Base-by-base conservation (phyloP, 2,797 vertebrate genomes). In the Streptopelia turtur region DNA sequence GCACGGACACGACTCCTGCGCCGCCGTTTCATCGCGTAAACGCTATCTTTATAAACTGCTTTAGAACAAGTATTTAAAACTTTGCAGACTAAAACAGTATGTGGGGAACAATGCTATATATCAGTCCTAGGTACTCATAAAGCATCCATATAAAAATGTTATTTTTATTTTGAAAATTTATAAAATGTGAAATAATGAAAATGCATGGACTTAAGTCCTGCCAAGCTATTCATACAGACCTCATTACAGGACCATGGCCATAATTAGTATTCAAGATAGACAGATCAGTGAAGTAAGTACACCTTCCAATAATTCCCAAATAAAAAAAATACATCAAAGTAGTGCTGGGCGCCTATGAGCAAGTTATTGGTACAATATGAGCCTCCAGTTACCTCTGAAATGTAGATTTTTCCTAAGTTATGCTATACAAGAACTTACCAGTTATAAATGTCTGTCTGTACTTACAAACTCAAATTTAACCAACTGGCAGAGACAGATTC, bases 1-100 rank as follows among this genome's bases (percentile, higher is more conserved):
- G 30, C 15, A 3, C 0, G 16, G 23, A 16, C 2, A 20, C 2
- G 25, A 65, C 12, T 56, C 23, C 41, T 11, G 1, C 5, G 17
- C 41, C 63, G 43, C 45, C 10, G 4, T 16, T 43, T 16, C 18
- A 49, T 35, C 25, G 5, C 45, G 17, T 35, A 63, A 56, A 22
- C 13, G 4, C 27, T 33, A 1, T n/a, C 49, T 35, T 43, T 17
- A 39, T 13, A 10, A 43, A 5, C 16, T 17, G 25, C 43, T 68
- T 68, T 14, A 64, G 15, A 87, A 53, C 4, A 1, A 33, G 22
- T 31, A 65, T 31, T 68, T 33, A 64, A 74, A 85, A 22, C 45
- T 39, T 63, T 3, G 9, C 56, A 14, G 45, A 25, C 20, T 47
- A 27, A n/a, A 41, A 16, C 4, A 3, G 5, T 53, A 13, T 2